A percentile compares a stretch with the other conserved stretches of the same genome.
These are phyloP conservation scores for Drosophila parvula DNA, from an alignment of 1,140 invertebrate genomes.

Conservation along the genomic window DNA sequence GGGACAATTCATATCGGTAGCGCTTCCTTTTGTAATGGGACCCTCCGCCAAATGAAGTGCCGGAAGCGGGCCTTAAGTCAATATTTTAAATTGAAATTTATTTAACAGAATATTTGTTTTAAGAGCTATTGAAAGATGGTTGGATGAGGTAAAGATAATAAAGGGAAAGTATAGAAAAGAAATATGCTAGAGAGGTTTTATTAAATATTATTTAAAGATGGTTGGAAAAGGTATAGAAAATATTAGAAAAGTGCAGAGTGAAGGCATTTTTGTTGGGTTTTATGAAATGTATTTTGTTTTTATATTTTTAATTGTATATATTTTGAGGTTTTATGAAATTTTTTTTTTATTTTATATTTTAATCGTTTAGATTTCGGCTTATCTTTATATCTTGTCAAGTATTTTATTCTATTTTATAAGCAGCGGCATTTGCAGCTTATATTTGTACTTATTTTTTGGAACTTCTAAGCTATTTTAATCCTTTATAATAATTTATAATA, in stretches of 20 bases:
- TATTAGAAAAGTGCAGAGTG: background rate
- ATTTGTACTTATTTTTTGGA: background rate
- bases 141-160: background rate
- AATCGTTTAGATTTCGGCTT: background rate
- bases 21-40: constrained; percentile 1
- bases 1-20: constrained; percentile 36
- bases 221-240: background rate
- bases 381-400: no score
- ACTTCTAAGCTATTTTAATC: background rate
- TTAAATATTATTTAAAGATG: background rate
- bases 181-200: no score
- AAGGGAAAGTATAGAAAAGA: background rate
- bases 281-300: background rate
- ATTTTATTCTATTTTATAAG: background rate
- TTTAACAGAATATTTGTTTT: background rate
- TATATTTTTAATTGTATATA: background rate
- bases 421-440: no score
- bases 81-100: constrained; percentile 28
- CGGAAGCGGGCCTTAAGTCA: constrained; percentile 16
- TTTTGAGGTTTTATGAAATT: background rate
- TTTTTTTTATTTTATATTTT: background rate
- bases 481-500: background rate
- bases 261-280: background rate
- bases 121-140: background rate
- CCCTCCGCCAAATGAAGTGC: background rate